A percentile compares a stretch with the other conserved stretches of the same genome.
phyloP scores from a whole-genome alignment of 2,113 vertebrate genomes.

The Cebidichthys violaceus region DNA sequence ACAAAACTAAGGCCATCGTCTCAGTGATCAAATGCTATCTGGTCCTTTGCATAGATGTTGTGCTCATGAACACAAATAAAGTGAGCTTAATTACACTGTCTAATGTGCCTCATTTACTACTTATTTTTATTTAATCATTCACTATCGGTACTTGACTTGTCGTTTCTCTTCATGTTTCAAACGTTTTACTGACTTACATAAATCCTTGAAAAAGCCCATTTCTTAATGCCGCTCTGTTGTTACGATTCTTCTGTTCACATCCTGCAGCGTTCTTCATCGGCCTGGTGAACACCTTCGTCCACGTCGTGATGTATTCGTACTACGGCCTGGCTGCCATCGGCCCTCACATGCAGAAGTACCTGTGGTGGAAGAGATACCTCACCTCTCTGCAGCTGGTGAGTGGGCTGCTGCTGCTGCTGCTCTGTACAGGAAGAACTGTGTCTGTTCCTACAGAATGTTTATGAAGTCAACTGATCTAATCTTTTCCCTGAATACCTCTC shows the following conservation, averaged over 20 bases:
- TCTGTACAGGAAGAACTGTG: neutral
- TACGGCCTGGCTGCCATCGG: conserved; percentile 81
- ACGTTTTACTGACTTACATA: neutral
- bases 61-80: neutral
- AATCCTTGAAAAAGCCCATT: neutral
- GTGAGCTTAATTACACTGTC: neutral
- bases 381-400: conserved; percentile 87
- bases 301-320: conserved; percentile 84
- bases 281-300: conserved; percentile 85
- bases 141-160: neutral
- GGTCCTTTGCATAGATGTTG: neutral
- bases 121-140: neutral
- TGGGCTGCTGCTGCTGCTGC: neutral
- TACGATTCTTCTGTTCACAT: neutral
- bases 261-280: conserved; percentile 82
- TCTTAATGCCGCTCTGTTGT: neutral
- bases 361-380: conserved; percentile 87
- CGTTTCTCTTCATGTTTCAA: neutral
- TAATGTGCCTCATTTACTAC: neutral
- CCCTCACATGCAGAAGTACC: conserved; percentile 76
- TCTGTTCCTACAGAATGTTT: neutral
- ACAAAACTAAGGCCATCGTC: neutral
- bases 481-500: neutral
- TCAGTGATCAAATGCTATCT: neutral
- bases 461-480: neutral